Evolutionary conservation across 2,888 invertebrate genomes (phyloP), one percentile per base, ranked within the genome.

Genomic region (Epirrhoe alternata): DNA sequence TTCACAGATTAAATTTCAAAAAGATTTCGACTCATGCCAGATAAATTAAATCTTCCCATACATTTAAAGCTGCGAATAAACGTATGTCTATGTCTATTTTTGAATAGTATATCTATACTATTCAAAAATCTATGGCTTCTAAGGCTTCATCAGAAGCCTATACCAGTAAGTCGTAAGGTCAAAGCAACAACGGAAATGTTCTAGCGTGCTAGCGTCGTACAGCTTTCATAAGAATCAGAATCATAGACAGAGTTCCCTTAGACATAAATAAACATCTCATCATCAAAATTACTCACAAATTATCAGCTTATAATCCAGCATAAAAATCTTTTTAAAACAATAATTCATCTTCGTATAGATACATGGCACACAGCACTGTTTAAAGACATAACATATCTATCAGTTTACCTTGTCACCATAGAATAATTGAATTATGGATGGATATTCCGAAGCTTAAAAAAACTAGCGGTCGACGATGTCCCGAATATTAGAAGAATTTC

Each of bases 381-480:
- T 79, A 86, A 84, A 87, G 81, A 85, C 85, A 76, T 85, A 84
- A 85, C 86, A 89, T 86, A 89, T 85, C 85, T 89, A 89, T 82
- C 89, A 85, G 86, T 87, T 89, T 90, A 92, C 93, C 91, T 92
- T 92, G 92, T 92, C 88, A 88, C 91, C 91, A 92, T 91, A 90
- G 88, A 88, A 88, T 92, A 93, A 93, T 93, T 92, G 92, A 92
- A 89, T 91, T 89, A 89, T 92, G 92, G 92, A 92, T 92, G 92
- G 93, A 93, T 89, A 89, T 86, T 85, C 86, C 82, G 85, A 90
- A 92, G 91, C 91, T 92, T 90, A 89, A 74, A 91, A 90, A 91
- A 90, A 86, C 83, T 88, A 87, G 66, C 69, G 70, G 73, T 73
- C 60, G 65, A 82, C 80, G 79, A 30, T 74, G 78, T 78, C 38